A percentile compares a stretch with the other conserved stretches of the same genome.
phyloP scores from a whole-genome alignment of 1,140 invertebrate genomes.

The Atopsyche davidsoni region DNA sequence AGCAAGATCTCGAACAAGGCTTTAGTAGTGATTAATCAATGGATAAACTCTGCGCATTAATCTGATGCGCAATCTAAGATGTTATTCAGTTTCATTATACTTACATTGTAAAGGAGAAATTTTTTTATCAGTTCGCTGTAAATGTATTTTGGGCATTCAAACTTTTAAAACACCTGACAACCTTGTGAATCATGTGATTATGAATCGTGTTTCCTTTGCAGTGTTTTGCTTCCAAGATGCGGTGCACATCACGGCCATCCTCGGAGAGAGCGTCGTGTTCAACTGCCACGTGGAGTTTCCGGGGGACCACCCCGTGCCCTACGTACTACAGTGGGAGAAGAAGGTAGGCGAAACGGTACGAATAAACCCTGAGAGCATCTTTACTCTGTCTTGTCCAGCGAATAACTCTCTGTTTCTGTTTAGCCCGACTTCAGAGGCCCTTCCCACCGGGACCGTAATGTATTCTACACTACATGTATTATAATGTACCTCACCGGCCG shows the following conservation, averaged over 20 bases:
- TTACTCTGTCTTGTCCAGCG: conserved; percentile 38
- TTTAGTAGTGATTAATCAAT: too few species aligned
- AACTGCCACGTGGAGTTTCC: conserved; percentile 95
- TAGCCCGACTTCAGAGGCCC: conserved; percentile 12
- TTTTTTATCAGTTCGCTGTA: too few species aligned
- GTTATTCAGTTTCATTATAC: too few species aligned
- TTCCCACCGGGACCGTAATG: conserved; percentile 21
- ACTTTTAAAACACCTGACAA: too few species aligned
- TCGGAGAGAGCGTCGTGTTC: conserved; percentile 92
- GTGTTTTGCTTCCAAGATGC: conserved; percentile 73
- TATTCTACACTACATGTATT: too few species aligned
- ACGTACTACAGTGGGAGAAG: conserved; percentile 97
- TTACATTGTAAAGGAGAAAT: too few species aligned
- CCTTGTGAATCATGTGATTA: neutral
- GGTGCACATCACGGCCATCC: conserved; percentile 89
- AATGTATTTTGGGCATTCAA: too few species aligned
- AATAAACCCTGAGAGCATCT: conserved; percentile 70
- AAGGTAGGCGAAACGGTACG: conserved; percentile 93
- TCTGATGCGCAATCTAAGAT: too few species aligned
- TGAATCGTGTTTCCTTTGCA: conserved; percentile 29
- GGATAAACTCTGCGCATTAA: too few species aligned
- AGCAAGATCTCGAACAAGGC: too few species aligned
- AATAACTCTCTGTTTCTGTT: conserved; percentile 28
- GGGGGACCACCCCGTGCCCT: conserved; percentile 87
- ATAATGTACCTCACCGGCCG: too few species aligned